Conservation (phyloP, 2,113 vertebrate species). For the Lepus europaeus region DNA sequence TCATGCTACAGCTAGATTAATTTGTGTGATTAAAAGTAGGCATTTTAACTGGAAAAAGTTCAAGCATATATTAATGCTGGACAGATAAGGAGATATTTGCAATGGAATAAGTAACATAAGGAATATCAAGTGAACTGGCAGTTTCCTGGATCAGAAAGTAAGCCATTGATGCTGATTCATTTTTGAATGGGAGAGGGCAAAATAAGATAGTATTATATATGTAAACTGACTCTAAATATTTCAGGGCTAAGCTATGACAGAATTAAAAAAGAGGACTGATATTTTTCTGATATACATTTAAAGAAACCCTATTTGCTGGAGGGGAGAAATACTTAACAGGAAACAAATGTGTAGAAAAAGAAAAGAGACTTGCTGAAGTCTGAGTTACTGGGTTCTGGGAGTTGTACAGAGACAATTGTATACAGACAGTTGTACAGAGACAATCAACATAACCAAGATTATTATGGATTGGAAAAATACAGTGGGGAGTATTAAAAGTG, state of each 20-base stretch:
- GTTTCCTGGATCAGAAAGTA: not conserved
- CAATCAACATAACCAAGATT: conserved; percentile 22
- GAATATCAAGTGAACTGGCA: not conserved
- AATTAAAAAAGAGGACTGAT: not conserved
- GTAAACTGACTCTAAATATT: not conserved
- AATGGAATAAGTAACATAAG: not conserved
- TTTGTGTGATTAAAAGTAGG: not conserved
- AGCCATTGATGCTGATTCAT: not conserved
- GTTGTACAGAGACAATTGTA: not conserved
- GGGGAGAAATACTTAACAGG: not conserved
- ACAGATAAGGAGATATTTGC: not conserved
- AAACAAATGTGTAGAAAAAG: not conserved
- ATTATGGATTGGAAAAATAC: not conserved
- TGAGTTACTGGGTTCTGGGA: not conserved
- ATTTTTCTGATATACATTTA: not conserved
- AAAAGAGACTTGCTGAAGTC: not conserved
- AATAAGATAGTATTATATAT: not conserved
- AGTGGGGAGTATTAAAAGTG: not conserved
- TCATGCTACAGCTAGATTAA: not conserved
- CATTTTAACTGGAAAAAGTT: conserved; percentile 22
- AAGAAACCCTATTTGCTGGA: not conserved
- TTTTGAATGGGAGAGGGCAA: not conserved
- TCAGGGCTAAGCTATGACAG: not conserved
- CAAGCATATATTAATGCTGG: not conserved
- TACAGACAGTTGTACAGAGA: not conserved